Percentiles rank a stretch among this genome's conserved stretches.
phyloP scores from a whole-genome alignment of 1,140 invertebrate genomes.

The Drosophila nannoptera region DNA sequence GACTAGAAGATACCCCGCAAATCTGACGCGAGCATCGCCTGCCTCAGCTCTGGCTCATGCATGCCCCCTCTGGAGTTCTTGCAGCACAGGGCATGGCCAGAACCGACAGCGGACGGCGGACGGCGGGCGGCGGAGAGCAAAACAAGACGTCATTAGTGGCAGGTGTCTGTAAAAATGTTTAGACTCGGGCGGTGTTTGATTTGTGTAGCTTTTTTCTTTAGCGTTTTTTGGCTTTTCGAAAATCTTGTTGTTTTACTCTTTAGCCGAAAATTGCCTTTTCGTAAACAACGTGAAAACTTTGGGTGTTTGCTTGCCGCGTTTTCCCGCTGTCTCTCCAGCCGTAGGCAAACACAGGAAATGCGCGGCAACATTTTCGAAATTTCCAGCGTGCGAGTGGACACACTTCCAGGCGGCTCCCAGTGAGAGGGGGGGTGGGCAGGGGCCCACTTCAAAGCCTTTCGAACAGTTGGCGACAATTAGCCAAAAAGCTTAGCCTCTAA shows the following conservation, averaged over 20 bases:
- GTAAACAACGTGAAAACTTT: constrained; percentile 61
- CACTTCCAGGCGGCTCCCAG: background rate
- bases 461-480: constrained; percentile 64
- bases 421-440: too few relatives aligned
- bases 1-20: constrained; percentile 1
- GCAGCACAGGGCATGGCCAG: constrained; percentile 8
- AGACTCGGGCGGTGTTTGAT: constrained; percentile 71
- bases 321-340: constrained; percentile 3
- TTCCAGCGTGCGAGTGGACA: constrained; percentile 40
- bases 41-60: background rate
- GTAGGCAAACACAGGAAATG: constrained; percentile 65
- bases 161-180: constrained; percentile 77
- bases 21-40: background rate
- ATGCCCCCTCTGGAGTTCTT: background rate
- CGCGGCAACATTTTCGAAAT: constrained; percentile 48
- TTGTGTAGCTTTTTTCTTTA: constrained; percentile 52
- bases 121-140: constrained; percentile 36
- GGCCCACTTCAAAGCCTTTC: constrained; percentile 52
- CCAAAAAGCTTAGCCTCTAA: constrained; percentile 42
- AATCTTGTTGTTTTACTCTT: constrained; percentile 14
- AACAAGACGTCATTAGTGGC: constrained; percentile 75
- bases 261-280: constrained; percentile 56
- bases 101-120: constrained; percentile 25
- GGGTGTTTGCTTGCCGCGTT: constrained; percentile 31
- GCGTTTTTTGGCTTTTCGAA: constrained; percentile 15